These are phyloP conservation scores for Macrophya alboannulata DNA, from an alignment of 2,888 invertebrate species.

Conservation along the genomic window DNA sequence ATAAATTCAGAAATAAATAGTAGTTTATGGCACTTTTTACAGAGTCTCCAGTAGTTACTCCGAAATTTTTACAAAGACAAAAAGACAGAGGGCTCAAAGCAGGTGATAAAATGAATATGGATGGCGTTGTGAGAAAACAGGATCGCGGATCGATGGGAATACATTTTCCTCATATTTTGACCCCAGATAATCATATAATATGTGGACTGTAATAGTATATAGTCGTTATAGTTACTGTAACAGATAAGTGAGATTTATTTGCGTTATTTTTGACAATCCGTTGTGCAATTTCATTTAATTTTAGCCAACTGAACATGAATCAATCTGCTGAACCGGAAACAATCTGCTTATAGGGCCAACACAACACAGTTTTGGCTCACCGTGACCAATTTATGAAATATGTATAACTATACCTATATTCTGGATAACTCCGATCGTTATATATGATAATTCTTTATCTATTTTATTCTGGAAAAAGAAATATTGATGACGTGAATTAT, in stretches of 20 bases:
- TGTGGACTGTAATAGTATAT: not conserved
- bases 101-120: not conserved
- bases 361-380: conserved; percentile 4
- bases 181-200: not conserved
- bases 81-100: not conserved
- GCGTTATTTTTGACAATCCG: conserved; percentile 41
- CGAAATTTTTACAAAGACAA: not conserved
- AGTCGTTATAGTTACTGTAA: not conserved
- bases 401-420: conserved; percentile 16
- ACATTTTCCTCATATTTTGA: not conserved
- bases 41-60: not conserved
- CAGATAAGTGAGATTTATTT: not conserved
- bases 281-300: not conserved
- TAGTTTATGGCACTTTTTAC: not conserved
- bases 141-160: too few species aligned
- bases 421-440: not conserved
- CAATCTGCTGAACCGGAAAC: conserved; percentile 23
- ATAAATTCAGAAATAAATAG: not conserved
- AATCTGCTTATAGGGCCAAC: conserved; percentile 37
- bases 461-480: not conserved
- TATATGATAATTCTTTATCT: not conserved
- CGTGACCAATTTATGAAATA: conserved; percentile 40
- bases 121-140: not conserved
- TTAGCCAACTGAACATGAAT: conserved; percentile 8
- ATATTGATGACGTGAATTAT: not conserved